Evolutionary conservation across 1,140 invertebrate species (phyloP).

Genomic region (Nasonia longicornis): DNA sequence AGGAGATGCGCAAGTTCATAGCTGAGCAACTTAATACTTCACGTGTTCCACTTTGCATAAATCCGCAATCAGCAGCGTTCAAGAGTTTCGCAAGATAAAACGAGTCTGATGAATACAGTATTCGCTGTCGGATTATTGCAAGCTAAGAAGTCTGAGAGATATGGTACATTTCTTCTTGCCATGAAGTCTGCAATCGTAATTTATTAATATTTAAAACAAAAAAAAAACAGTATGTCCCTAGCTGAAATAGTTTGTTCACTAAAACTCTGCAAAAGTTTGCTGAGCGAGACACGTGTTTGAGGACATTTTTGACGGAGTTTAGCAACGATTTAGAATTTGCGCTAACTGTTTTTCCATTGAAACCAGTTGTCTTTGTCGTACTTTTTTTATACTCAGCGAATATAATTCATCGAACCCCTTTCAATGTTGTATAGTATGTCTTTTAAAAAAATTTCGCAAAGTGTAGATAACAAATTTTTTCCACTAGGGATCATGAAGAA

Average conservation of each 20-base stretch:
- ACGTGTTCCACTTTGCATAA: conserved; percentile 97
- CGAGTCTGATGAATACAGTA: neutral
- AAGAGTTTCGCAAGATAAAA: conserved; percentile 98
- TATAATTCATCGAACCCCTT: neutral
- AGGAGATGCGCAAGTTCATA: conserved; percentile 99
- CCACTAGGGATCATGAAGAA: neutral
- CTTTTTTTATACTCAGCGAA: conserved; percentile 3
- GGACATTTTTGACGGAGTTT: neutral
- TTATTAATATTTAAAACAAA: neutral
- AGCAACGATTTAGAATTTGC: conserved; percentile 3
- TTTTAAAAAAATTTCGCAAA: neutral
- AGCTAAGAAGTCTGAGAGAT: neutral
- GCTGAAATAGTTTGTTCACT: neutral
- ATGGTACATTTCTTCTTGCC: conserved; percentile 1
- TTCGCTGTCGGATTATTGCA: neutral
- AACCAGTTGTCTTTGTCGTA: neutral
- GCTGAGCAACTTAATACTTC: conserved; percentile 93
- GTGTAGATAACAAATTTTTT: conserved; percentile 1
- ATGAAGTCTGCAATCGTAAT: conserved; percentile 1
- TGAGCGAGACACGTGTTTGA: neutral
- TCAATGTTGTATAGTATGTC: conserved; percentile 1
- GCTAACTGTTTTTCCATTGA: neutral
- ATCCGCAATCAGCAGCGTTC: conserved; percentile 98
- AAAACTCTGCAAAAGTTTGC: neutral
- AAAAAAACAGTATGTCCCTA: neutral